Evolutionary conservation across 2,113 vertebrate species (phyloP), one percentile per base, ranked within the genome.

Genomic region (Malurus elegans): DNA sequence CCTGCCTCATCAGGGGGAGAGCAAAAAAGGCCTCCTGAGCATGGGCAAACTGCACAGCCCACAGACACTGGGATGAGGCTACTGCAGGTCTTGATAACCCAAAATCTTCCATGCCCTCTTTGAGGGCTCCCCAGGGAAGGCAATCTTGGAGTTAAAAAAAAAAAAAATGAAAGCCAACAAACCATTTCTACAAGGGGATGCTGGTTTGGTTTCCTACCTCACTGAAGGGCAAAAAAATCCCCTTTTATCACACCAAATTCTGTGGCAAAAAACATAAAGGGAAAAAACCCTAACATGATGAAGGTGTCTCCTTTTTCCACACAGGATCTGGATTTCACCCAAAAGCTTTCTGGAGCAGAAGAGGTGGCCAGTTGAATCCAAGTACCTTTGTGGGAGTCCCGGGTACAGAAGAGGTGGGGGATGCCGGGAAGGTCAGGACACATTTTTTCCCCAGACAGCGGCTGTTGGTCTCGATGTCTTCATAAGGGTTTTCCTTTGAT

Each of bases 401-500:
- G 2, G 98, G 98, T 51, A 98, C 95, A 50, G 98, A 98, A 15
- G 98, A 98, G 32, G 98, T 98, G 56, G 99, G 98, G 38, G 97
- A 98, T 25, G 92, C 96, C 38, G 98, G 98, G 40, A 98, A 98
- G 76, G 98, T 98, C 86, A 98, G 95, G 82, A 98, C 98, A 92
- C 98, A 98, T 96, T 99, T 99, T 97, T 98, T 99, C 84, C 98
- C 98, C 73, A 98, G 91, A 96, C 98, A 99, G 88, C 98, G 99
- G 95, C 98, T 98, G 62, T 99, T 99, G 86, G 98, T 96, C 96
- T 99, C 99, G 11, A 99, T 99, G 70, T 99, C 99, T 97, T 99
- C 99, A 8, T 99, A 99, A 31, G 99, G 99, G 91, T 99, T 99
- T 93, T 99, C 99, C 98, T 99, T 99, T 28, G 97, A 97, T 38